phyloP scores from a whole-genome alignment of 2,888 invertebrate genomes.

The Augiades crinisus region DNA sequence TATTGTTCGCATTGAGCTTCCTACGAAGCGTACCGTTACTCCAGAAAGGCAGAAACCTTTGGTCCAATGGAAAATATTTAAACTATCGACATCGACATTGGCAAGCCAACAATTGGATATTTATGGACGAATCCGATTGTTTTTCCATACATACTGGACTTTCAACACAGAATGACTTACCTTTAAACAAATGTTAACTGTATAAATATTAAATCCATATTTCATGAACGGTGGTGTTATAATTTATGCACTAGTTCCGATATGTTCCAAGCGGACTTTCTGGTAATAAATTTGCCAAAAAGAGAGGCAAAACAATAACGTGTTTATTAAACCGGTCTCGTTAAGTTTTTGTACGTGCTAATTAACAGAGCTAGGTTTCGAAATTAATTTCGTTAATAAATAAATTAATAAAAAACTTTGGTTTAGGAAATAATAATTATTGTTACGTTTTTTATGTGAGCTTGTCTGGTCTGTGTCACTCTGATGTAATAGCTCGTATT shows the following conservation, averaged over 20 bases:
- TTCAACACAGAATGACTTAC: not conserved
- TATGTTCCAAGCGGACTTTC: not conserved
- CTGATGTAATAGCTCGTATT: too few species aligned
- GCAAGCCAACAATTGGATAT: not conserved
- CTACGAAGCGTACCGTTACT: not conserved
- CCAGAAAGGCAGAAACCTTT: not conserved
- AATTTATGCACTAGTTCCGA: slow-evolving; percentile 8
- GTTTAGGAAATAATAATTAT: not conserved
- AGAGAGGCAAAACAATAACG: not conserved
- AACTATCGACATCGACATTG: too few species aligned
- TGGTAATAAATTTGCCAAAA: not conserved
- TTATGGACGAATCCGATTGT: not conserved
- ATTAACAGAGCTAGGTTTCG: not conserved
- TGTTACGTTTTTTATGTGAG: too few species aligned
- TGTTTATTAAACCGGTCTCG: not conserved
- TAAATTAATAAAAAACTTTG: not conserved
- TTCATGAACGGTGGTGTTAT: not conserved
- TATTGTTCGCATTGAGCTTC: not conserved
- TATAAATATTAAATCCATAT: not conserved
- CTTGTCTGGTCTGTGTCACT: too few species aligned
- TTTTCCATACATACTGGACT: not conserved
- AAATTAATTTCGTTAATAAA: not conserved
- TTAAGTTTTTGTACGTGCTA: not conserved
- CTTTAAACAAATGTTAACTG: not conserved
- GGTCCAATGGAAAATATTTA: too few species aligned